phyloP scores from a whole-genome alignment of 2,888 invertebrate genomes.

The Coelogynopora nodosa region DNA sequence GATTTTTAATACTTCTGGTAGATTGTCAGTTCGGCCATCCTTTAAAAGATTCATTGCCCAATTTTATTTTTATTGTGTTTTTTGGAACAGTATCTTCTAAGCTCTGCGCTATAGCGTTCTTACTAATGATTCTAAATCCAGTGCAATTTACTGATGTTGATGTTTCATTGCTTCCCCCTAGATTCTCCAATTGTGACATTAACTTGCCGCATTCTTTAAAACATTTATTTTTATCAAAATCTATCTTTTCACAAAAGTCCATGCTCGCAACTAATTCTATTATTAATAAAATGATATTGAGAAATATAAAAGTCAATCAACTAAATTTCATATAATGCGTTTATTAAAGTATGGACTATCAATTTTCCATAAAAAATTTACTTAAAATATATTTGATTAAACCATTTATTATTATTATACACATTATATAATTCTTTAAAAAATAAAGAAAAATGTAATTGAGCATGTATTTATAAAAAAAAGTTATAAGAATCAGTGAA shows the following conservation, averaged over 20 bases:
- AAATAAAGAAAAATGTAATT: too few species aligned
- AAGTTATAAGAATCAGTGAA: too few species aligned
- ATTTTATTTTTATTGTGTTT: not conserved
- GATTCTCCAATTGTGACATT: not conserved
- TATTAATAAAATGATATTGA: too few species aligned
- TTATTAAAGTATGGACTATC: too few species aligned
- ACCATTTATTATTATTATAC: too few species aligned
- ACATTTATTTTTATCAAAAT: not conserved
- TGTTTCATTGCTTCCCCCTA: not conserved
- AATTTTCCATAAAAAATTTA: too few species aligned
- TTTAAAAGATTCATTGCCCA: not conserved
- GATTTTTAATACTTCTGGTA: not conserved
- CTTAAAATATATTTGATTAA: too few species aligned
- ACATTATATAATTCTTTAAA: too few species aligned
- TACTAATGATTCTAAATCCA: not conserved
- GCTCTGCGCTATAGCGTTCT: not conserved
- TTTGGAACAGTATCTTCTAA: not conserved
- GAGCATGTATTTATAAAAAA: too few species aligned
- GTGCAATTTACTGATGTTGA: not conserved
- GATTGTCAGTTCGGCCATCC: not conserved
- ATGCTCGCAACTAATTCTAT: not conserved
- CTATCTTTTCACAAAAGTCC: not conserved
- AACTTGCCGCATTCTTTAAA: not conserved
- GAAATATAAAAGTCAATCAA: too few species aligned
- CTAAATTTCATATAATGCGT: too few species aligned